Evolutionary conservation across 1,140 invertebrate genomes (phyloP).

Genomic region (Microvelia longipes): DNA sequence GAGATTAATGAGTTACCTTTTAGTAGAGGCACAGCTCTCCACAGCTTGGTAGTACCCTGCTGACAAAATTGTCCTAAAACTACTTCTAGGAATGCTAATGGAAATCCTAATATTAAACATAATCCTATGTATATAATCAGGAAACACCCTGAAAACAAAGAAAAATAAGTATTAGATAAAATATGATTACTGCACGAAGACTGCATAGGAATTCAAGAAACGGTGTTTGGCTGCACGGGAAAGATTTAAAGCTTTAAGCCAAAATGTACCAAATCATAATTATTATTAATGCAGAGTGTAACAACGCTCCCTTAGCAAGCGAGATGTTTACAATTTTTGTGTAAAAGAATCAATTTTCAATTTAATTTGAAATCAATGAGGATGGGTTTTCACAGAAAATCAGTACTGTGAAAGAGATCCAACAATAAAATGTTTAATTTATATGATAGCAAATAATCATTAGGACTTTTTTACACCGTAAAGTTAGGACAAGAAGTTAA

Average conservation of each 20-base stretch:
- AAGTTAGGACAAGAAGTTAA: too few relatives aligned
- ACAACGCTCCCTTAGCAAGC: too few relatives aligned
- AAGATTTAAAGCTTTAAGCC: neutral
- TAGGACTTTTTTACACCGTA: too few relatives aligned
- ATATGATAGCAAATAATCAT: too few relatives aligned
- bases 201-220: neutral
- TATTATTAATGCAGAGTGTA: too few relatives aligned
- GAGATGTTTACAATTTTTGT: too few relatives aligned
- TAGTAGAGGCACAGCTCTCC: constrained; percentile 63
- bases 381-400: too few relatives aligned
- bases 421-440: too few relatives aligned
- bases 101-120: constrained; percentile 46
- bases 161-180: constrained; percentile 3
- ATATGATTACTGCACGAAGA: neutral
- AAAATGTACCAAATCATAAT: too few relatives aligned
- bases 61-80: constrained; percentile 61
- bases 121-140: constrained; percentile 48
- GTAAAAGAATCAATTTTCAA: too few relatives aligned
- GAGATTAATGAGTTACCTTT: constrained; percentile 39
- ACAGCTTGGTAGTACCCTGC: constrained; percentile 56
- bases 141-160: constrained; percentile 38
- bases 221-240: neutral
- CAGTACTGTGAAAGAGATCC: too few relatives aligned
- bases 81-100: constrained; percentile 58
- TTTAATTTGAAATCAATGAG: too few relatives aligned